These are phyloP conservation scores for Poeciliopsis retropinna DNA, from an alignment of 2,113 vertebrate genomes.

Conservation along the genomic window DNA sequence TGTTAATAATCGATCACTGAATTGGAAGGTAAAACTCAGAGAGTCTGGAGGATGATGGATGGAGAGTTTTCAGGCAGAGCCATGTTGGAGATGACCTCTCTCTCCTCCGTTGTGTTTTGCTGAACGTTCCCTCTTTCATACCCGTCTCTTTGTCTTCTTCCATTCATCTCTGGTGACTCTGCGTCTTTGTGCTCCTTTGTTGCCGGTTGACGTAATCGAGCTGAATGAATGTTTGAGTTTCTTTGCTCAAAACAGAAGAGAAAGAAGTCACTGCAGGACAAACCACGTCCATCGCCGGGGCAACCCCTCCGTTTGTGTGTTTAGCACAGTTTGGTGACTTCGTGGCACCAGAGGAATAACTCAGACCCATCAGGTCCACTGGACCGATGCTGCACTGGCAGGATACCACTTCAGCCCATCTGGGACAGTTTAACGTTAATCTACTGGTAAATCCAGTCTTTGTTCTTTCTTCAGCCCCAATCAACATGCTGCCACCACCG, in stretches of 20 bases:
- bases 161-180: constrained; percentile 58
- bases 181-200: constrained; percentile 55
- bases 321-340: not conserved
- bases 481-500: too few relatives aligned
- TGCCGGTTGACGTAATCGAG: constrained; percentile 55
- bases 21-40: fast-evolving
- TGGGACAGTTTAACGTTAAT: not conserved
- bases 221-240: constrained; percentile 73
- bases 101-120: not conserved
- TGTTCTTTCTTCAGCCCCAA: too few relatives aligned
- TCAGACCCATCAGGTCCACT: not conserved
- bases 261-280: constrained; percentile 54
- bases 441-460: too few relatives aligned
- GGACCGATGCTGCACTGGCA: not conserved
- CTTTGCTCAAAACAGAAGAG: constrained; percentile 41
- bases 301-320: constrained; percentile 1
- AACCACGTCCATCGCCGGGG: constrained; percentile 33
- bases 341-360: not conserved
- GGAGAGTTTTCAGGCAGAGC: not conserved
- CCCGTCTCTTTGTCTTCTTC: constrained; percentile 38
- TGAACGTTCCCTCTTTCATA: not conserved
- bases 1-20: not conserved
- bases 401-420: not conserved
- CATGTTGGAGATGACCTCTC: not conserved
- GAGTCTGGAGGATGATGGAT: not conserved